Percentiles rank a stretch among this genome's conserved stretches.
Conservation (phyloP, 2,888 invertebrate species). For the Melipona bicolor region DNA sequence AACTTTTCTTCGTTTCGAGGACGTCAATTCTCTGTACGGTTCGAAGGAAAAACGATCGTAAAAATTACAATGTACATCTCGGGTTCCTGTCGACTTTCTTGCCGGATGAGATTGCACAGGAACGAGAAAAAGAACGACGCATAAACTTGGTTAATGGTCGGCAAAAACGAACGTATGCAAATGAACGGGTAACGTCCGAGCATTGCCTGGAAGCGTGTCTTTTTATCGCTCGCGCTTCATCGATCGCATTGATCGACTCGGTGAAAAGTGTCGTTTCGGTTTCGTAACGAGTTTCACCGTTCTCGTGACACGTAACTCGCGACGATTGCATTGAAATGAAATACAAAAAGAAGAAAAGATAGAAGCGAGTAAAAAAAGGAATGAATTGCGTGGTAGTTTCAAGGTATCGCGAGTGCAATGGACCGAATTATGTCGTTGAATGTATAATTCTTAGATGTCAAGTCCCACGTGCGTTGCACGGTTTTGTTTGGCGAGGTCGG, state of each 20-base stretch:
- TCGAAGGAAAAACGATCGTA: neutral
- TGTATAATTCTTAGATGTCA: constrained; percentile 26
- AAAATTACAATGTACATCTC: neutral
- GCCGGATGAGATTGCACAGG: neutral
- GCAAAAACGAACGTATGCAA: constrained; percentile 34
- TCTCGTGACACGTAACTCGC: constrained; percentile 22
- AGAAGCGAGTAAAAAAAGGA: neutral
- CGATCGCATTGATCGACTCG: constrained; percentile 50
- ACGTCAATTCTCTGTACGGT: neutral
- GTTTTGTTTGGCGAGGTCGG: neutral
- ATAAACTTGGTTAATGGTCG: constrained; percentile 23
- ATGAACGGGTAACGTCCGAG: neutral
- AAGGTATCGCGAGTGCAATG: constrained; percentile 36
- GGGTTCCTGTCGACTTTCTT: neutral
- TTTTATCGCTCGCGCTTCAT: constrained; percentile 41
- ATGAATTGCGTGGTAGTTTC: constrained; percentile 13
- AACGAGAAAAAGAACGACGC: neutral
- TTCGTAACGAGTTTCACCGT: constrained; percentile 58
- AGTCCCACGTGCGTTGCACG: constrained; percentile 15
- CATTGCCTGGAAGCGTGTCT: neutral
- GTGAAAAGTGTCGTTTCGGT: constrained; percentile 45
- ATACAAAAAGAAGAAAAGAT: neutral
- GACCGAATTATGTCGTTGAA: constrained; percentile 38
- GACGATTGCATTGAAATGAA: no score
- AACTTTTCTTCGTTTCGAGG: neutral